Conservation (phyloP, 2,797 vertebrate species). For the Falco peregrinus region DNA sequence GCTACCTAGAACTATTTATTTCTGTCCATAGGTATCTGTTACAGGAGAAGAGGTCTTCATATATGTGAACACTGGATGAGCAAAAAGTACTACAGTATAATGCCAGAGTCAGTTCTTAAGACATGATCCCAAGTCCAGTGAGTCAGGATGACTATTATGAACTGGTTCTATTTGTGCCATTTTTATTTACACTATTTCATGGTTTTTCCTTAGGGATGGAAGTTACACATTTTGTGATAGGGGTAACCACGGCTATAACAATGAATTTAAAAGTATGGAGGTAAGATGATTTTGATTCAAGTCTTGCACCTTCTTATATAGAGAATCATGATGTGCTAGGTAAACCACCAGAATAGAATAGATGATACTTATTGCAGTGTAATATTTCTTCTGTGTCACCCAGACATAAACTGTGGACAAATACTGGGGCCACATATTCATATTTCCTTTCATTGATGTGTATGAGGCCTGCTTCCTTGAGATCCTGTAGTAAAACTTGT, state of each 20-base stretch:
- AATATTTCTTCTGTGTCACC: background rate
- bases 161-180: background rate
- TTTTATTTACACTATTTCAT: background rate
- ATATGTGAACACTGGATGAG: background rate
- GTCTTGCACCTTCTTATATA: background rate
- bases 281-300: constrained; percentile 72
- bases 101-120: background rate
- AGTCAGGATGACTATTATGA: background rate
- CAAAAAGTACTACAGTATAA: background rate
- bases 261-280: constrained; percentile 93
- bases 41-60: background rate
- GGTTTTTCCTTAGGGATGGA: constrained; percentile 55
- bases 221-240: constrained; percentile 74
- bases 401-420: background rate
- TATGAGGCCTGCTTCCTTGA: background rate
- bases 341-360: background rate
- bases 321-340: background rate
- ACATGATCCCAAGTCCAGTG: background rate
- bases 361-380: background rate
- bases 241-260: constrained; percentile 94
- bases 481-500: background rate
- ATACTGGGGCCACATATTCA: background rate
- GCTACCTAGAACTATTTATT: background rate
- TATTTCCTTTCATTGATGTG: background rate
- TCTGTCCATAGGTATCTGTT: background rate